Evolutionary conservation across 2,113 vertebrate genomes (phyloP).

Genomic region (Pyxicephalus adspersus): DNA sequence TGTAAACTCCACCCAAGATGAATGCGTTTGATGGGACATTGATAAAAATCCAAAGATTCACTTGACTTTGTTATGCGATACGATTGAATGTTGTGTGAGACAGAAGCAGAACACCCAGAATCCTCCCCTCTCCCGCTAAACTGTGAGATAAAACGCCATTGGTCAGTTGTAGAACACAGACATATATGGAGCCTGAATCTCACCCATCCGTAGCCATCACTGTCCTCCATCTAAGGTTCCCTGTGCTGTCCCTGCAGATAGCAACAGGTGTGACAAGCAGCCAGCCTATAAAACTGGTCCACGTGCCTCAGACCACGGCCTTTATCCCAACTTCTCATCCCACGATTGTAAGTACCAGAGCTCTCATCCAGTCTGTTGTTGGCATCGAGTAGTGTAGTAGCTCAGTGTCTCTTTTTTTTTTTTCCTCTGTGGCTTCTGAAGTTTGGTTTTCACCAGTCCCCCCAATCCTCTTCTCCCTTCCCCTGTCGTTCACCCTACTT

Average conservation of each 20-base stretch:
- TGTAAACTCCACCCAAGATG: no score
- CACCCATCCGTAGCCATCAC: not conserved
- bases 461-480: slow-evolving; percentile 60
- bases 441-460: slow-evolving; percentile 66
- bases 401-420: slow-evolving; percentile 58
- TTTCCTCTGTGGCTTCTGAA: slow-evolving; percentile 22
- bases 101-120: not conserved
- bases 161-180: slow-evolving; percentile 8
- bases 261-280: slow-evolving; percentile 73
- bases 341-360: slow-evolving; percentile 72
- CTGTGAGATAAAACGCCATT: not conserved
- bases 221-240: slow-evolving; percentile 64
- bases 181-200: not conserved
- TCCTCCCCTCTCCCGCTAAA: not conserved
- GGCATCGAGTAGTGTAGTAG: slow-evolving; percentile 59
- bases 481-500: not conserved
- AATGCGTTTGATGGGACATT: no score
- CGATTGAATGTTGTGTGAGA: not conserved
- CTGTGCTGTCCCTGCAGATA: slow-evolving; percentile 77
- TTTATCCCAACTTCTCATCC: slow-evolving; percentile 71
- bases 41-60: no score
- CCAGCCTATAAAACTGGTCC: slow-evolving; percentile 73
- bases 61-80: no score
- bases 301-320: slow-evolving; percentile 70
- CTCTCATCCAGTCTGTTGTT: slow-evolving; percentile 58